Conservation (phyloP, 2,888 invertebrate species). For the Galeopsomyia nigrocyanea region DNA sequence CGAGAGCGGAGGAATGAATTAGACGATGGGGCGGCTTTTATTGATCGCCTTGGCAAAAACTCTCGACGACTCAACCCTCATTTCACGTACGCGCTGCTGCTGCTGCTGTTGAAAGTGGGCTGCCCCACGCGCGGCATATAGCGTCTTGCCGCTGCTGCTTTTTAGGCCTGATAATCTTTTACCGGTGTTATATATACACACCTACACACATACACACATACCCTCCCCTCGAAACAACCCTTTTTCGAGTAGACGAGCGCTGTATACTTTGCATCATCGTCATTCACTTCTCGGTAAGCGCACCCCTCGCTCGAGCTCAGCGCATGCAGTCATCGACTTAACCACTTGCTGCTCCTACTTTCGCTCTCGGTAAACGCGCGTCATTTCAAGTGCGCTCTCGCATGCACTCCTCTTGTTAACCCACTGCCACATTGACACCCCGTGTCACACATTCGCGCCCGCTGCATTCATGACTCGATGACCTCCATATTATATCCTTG, state of each 20-base stretch:
- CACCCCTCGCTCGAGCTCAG: slow-evolving; percentile 38
- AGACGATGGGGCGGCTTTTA: slow-evolving; percentile 60
- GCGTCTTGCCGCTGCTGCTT: slow-evolving; percentile 47
- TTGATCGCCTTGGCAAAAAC: slow-evolving; percentile 69
- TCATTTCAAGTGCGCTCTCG: too few species aligned
- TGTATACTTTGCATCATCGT: slow-evolving; percentile 28
- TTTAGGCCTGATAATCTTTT: slow-evolving; percentile 64
- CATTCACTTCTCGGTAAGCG: slow-evolving; percentile 50
- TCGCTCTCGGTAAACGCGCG: slow-evolving; percentile 1
- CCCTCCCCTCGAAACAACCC: slow-evolving; percentile 28
- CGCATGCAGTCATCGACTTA: slow-evolving; percentile 23
- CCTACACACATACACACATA: not conserved
- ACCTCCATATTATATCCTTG: too few species aligned
- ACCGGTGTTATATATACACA: slow-evolving; percentile 50
- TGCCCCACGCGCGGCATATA: slow-evolving; percentile 51
- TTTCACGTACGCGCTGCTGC: slow-evolving; percentile 65
- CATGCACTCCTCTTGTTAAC: too few species aligned
- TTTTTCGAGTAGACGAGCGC: not conserved
- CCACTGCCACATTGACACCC: slow-evolving; percentile 31
- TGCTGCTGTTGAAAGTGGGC: slow-evolving; percentile 58
- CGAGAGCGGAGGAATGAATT: slow-evolving; percentile 44
- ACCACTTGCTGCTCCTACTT: not conserved
- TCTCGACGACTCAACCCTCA: slow-evolving; percentile 67
- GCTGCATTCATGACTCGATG: too few species aligned
- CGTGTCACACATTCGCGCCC: slow-evolving; percentile 54